These are phyloP conservation scores for Paratilapia polleni DNA, from an alignment of 2,113 vertebrate species.

Conservation along the genomic window DNA sequence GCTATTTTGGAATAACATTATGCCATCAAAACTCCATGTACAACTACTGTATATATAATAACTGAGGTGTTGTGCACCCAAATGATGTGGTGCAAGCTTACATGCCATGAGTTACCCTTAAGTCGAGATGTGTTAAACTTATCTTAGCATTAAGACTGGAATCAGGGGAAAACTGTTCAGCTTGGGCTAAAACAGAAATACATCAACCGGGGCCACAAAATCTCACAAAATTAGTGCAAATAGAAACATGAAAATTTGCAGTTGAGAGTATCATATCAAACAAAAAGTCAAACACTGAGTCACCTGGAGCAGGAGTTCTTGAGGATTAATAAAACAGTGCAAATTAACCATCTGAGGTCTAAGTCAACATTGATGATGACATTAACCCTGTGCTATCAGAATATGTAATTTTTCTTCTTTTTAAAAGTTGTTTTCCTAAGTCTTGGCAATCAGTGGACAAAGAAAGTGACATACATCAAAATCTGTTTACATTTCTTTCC, in stretches of 20 bases:
- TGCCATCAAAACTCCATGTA: not conserved
- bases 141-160: not conserved
- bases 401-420: not conserved
- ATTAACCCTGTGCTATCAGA: not conserved
- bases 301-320: not conserved
- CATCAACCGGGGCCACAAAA: not conserved
- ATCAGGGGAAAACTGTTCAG: not conserved
- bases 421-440: not conserved
- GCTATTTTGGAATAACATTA: not conserved
- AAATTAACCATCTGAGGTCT: not conserved
- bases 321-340: not conserved
- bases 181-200: not conserved
- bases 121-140: not conserved
- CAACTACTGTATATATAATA: not conserved
- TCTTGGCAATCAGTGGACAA: not conserved
- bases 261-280: not conserved
- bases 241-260: not conserved
- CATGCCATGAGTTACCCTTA: not conserved
- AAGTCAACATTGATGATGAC: not conserved
- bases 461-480: not conserved
- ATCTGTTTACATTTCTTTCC: not conserved
- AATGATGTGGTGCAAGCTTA: not conserved
- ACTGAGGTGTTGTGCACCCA: not conserved
- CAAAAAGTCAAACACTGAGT: not conserved
- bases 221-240: not conserved